These are phyloP conservation scores for Crenichthys baileyi DNA, from an alignment of 2,797 vertebrate species.

Conservation along the genomic window DNA sequence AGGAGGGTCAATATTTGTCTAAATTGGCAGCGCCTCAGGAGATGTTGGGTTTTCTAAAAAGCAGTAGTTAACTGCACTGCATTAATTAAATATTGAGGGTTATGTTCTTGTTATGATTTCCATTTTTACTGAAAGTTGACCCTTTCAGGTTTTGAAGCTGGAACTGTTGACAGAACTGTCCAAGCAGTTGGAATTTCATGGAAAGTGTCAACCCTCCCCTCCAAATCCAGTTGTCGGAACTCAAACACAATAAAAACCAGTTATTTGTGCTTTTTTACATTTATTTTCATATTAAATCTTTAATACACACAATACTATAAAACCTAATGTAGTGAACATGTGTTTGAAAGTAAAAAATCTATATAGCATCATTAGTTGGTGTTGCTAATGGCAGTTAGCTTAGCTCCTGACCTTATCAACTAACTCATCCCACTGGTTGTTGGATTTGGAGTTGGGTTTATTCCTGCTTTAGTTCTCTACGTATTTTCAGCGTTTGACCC, in stretches of 20 bases:
- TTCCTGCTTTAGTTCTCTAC: background rate
- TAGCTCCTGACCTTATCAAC: background rate
- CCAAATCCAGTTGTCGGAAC: background rate
- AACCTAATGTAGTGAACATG: background rate
- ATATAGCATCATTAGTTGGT: background rate
- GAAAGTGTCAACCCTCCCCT: background rate
- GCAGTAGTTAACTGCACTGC: background rate
- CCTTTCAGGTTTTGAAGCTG: background rate
- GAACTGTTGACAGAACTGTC: background rate
- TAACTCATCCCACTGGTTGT: background rate
- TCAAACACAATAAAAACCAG: background rate
- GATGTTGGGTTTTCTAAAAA: too few relatives aligned
- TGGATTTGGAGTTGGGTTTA: background rate
- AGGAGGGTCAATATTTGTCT: too few relatives aligned
- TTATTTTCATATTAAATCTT: background rate
- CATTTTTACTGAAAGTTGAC: background rate
- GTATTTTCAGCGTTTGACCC: background rate
- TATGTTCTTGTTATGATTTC: background rate
- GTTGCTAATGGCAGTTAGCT: background rate
- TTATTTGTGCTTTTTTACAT: background rate
- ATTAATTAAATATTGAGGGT: background rate
- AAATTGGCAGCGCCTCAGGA: too few relatives aligned
- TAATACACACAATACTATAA: background rate
- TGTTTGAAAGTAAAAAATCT: background rate
- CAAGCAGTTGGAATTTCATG: background rate